Evolutionary conservation across 2,888 invertebrate species (phyloP).

Genomic region (Epirrhoe alternata): DNA sequence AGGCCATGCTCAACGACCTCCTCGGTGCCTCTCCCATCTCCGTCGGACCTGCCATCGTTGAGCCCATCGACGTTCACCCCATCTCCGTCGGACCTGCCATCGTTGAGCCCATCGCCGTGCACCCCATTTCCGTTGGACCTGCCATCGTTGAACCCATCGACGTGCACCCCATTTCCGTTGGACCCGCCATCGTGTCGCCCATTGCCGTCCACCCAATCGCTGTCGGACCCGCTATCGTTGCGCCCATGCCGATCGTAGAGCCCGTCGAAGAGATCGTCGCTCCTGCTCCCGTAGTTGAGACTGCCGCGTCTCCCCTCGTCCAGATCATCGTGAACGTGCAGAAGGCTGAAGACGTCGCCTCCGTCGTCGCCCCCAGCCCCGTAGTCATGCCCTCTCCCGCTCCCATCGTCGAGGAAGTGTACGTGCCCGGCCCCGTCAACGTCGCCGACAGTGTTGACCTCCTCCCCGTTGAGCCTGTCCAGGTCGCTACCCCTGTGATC

Average conservation of each 20-base stretch:
- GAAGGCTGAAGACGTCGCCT: constrained; percentile 27
- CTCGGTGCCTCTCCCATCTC: neutral
- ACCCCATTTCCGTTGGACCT: constrained; percentile 16
- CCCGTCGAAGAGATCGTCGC: constrained; percentile 25
- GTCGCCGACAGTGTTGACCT: constrained; percentile 34
- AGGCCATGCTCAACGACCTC: neutral
- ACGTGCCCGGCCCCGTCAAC: constrained; percentile 29
- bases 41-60: constrained; percentile 43
- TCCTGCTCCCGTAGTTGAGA: constrained; percentile 33
- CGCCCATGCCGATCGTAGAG: constrained; percentile 46
- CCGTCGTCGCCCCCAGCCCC: neutral
- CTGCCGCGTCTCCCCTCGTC: constrained; percentile 23
- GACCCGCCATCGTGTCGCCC: neutral
- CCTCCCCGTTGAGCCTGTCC: constrained; percentile 33
- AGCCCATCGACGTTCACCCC: constrained; percentile 17
- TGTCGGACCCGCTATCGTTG: constrained; percentile 39
- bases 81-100: constrained; percentile 36
- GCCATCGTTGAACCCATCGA: constrained; percentile 40
- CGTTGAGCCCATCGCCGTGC: constrained; percentile 18
- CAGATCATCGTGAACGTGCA: constrained; percentile 37
- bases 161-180: neutral
- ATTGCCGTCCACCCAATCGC: constrained; percentile 39
- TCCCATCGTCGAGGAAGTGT: constrained; percentile 24
- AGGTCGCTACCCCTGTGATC: constrained; percentile 37
- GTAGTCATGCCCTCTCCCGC: neutral